A percentile compares a stretch with the other conserved stretches of the same genome.
Conservation (phyloP, 2,888 invertebrate species). For the Macroteleia sp. region DNA sequence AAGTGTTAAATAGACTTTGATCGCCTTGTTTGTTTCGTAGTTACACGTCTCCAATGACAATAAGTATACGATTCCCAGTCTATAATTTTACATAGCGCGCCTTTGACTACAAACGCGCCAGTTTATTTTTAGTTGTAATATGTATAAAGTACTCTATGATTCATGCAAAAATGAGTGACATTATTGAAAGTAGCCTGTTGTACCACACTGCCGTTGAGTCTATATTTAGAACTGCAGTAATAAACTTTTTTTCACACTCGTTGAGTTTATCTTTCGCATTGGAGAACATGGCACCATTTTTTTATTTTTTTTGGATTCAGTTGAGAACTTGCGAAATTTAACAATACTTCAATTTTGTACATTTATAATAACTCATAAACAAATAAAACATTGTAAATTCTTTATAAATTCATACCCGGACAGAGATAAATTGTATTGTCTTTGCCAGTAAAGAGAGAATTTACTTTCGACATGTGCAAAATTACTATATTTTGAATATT, state of each 20-base stretch:
- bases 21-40: constrained; percentile 65
- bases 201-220: constrained; percentile 22
- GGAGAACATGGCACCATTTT: no score
- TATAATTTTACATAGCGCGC: constrained; percentile 55
- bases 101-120: constrained; percentile 52
- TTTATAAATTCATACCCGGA: no score
- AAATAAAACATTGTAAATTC: no score
- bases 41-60: constrained; percentile 65
- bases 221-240: constrained; percentile 48
- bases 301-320: no score
- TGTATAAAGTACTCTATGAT: constrained; percentile 40
- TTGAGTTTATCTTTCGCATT: constrained; percentile 26
- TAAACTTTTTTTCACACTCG: constrained; percentile 33
- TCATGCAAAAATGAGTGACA: constrained; percentile 60
- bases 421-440: no score
- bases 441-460: no score
- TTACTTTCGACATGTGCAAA: no score
- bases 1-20: constrained; percentile 68
- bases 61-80: constrained; percentile 61
- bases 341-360: no score
- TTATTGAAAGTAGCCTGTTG: constrained; percentile 51
- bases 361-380: no score
- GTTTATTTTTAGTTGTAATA: constrained; percentile 61
- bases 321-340: no score
- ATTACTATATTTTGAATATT: no score